These are phyloP conservation scores for Vesta saturnalis DNA, from an alignment of 2,888 invertebrate species.

Conservation along the genomic window DNA sequence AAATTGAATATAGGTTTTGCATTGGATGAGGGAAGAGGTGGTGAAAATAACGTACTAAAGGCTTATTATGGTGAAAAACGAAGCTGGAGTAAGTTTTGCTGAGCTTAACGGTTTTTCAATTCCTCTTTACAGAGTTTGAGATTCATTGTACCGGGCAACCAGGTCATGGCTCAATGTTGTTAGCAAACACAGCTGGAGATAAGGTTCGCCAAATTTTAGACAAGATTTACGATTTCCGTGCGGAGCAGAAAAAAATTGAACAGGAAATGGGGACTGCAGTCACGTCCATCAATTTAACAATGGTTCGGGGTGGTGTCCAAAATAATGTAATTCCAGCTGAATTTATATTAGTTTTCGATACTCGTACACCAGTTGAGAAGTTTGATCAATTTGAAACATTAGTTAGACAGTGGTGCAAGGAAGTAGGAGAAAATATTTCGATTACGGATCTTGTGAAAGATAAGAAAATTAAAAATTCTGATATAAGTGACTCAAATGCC, in stretches of 20 bases:
- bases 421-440: background rate
- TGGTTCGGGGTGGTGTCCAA: background rate
- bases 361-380: background rate
- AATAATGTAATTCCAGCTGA: background rate
- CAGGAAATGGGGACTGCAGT: constrained; percentile 60
- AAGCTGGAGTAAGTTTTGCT: constrained; percentile 81
- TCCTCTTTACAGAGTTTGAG: constrained; percentile 70
- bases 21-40: constrained; percentile 84
- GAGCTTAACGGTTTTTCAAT: constrained; percentile 20
- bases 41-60: constrained; percentile 70
- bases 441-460: background rate
- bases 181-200: constrained; percentile 85
- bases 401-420: background rate
- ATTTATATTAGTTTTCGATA: background rate
- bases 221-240: constrained; percentile 76
- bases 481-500: background rate
- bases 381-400: background rate
- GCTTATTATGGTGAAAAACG: constrained; percentile 81
- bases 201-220: constrained; percentile 79
- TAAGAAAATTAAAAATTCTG: background rate
- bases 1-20: constrained; percentile 67
- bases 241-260: constrained; percentile 71
- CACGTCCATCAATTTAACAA: background rate
- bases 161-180: constrained; percentile 86
- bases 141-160: constrained; percentile 83